Conservation (phyloP, 2,888 invertebrate species). For the Argynnis bischoffii region DNA sequence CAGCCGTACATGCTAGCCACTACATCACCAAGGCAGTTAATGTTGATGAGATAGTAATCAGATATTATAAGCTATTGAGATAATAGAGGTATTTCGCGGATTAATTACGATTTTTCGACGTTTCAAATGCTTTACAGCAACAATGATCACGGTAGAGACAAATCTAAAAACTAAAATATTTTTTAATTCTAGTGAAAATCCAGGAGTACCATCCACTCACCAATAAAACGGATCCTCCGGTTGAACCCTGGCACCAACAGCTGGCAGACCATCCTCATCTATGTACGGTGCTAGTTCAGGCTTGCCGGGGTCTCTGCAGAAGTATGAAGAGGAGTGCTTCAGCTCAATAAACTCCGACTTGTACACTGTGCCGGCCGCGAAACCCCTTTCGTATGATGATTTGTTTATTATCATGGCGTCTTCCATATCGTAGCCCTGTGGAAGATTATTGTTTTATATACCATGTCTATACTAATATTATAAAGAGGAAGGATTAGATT, state of each 20-base stretch:
- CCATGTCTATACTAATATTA: too few relatives aligned
- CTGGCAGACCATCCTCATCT: conserved; percentile 94
- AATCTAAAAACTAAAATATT: too few relatives aligned
- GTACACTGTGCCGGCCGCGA: conserved; percentile 95
- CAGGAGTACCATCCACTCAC: conserved; percentile 64
- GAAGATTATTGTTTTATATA: too few relatives aligned
- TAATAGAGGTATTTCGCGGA: too few relatives aligned
- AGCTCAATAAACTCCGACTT: conserved; percentile 94
- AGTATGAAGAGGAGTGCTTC: conserved; percentile 84
- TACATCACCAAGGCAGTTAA: too few relatives aligned
- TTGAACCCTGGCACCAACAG: conserved; percentile 87
- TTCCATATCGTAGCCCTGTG: conserved; percentile 99
- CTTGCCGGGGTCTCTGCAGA: conserved; percentile 86
- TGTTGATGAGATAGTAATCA: too few relatives aligned
- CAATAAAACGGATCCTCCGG: conserved; percentile 90
- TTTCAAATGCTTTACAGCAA: too few relatives aligned
- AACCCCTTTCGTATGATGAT: conserved; percentile 95
- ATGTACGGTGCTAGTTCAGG: conserved; percentile 79
- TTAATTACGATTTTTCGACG: too few relatives aligned
- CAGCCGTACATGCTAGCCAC: too few relatives aligned
- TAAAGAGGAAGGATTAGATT: too few relatives aligned
- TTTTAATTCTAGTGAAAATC: not conserved
- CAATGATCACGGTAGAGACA: too few relatives aligned
- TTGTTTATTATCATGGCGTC: conserved; percentile 99
- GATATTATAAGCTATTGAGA: too few relatives aligned